phyloP scores from a whole-genome alignment of 1,140 invertebrate species.

The Mercenaria mercenaria region DNA sequence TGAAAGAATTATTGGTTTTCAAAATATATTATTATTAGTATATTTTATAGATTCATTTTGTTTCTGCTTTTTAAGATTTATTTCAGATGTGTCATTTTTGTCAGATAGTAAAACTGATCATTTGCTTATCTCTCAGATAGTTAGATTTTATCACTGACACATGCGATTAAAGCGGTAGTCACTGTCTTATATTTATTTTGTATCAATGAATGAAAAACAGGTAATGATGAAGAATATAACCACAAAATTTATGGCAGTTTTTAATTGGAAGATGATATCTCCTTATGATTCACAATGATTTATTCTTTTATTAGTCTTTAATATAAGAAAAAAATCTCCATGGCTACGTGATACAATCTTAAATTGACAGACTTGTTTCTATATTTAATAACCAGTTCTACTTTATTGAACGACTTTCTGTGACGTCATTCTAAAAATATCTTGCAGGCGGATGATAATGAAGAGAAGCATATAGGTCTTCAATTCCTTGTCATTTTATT shows the following conservation, averaged over 20 bases:
- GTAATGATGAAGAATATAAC: neutral
- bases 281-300: neutral
- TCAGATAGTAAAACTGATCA: neutral
- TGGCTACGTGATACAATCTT: neutral
- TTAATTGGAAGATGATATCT: conserved; percentile 46
- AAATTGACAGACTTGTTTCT: neutral
- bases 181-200: neutral
- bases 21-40: too few species aligned
- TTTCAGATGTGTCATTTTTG: neutral
- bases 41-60: too few species aligned
- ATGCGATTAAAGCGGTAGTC: neutral
- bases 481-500: too few species aligned
- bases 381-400: neutral
- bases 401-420: too few species aligned
- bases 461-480: too few species aligned
- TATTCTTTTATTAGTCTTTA: conserved; percentile 18
- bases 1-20: too few species aligned
- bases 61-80: conserved; percentile 17
- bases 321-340: neutral
- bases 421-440: too few species aligned
- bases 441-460: too few species aligned
- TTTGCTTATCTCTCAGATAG: neutral
- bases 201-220: neutral
- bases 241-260: neutral
- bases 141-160: neutral